Evolutionary conservation across 2,113 vertebrate species (phyloP), one percentile per base, ranked within the genome.

Genomic region (Mirza zaza): DNA sequence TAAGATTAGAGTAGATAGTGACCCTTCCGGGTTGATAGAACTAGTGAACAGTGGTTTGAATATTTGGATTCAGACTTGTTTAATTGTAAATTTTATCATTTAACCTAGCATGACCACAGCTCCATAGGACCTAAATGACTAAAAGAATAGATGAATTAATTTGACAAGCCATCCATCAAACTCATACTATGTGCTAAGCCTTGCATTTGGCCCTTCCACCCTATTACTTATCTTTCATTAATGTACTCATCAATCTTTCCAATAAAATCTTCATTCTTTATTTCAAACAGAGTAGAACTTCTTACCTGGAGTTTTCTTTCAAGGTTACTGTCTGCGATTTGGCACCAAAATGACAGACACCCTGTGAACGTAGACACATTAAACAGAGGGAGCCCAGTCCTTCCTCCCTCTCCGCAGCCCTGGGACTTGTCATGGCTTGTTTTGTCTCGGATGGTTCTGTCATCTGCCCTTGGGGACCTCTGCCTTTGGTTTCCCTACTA

Each of bases 191-290:
- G 48, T 61, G 39, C 13, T 63, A 70, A 83, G 91, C 50, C 42
- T 90, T 67, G n/a, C 42, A 2, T 50, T n/a, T 79, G 52, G 23
- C 36, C 70, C 65, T 71, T 79, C 45, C 48, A 45, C 57, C 63
- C 27, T 25, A 7, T 80, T 48, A 77, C 25, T 92, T 61, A 82
- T 39, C 27, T 29, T 83, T 91, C 50, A 65, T 67, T 87, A 90
- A 87, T 42, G 50, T 76, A 76, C 61, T 42, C 39, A 57, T 85
- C 86, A 39, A 42, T 61, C 87, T 93, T 94, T 55, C 77, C 52
- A 75, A n/a, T 85, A 84, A 83, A 70, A 84, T 84, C 65, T 92
- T 83, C 71, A 18, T 79, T 95, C 61, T 83, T 3, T 68, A 13
- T 70, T 87, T 91, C 48, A 71, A 48, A 36, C 52, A 85, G 61